phyloP scores from a whole-genome alignment of 2,797 vertebrate species.

The Hylomyscus alleni region DNA sequence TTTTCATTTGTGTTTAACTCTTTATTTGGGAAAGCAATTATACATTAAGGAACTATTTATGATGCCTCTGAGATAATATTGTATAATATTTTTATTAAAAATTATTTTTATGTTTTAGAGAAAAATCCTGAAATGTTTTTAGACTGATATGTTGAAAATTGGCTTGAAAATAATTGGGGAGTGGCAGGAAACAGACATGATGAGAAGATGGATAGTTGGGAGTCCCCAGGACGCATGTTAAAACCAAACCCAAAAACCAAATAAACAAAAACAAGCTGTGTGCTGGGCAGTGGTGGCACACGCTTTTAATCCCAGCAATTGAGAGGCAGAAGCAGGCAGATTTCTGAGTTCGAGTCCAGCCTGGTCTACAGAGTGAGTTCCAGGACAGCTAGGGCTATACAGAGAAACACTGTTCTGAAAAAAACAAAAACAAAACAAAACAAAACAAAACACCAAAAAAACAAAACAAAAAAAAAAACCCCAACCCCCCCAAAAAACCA shows the following conservation, averaged over 20 bases:
- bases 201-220: background rate
- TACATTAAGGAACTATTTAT: background rate
- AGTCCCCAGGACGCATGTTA: background rate
- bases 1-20: background rate
- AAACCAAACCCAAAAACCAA: background rate
- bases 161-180: conserved; percentile 24
- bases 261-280: background rate
- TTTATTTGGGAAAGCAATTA: conserved; percentile 25
- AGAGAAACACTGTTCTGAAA: too few species aligned
- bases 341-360: too few species aligned
- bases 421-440: too few species aligned
- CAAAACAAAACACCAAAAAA: too few species aligned
- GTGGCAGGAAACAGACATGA: background rate
- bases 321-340: too few species aligned
- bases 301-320: too few species aligned
- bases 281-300: too few species aligned
- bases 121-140: conserved; percentile 10
- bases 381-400: too few species aligned
- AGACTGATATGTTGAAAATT: background rate
- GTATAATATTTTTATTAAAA: background rate
- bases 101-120: conserved; percentile 6
- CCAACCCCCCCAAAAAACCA: background rate
- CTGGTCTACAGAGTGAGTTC: too few species aligned
- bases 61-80: background rate
- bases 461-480: background rate